phyloP scores from a whole-genome alignment of 2,113 vertebrate genomes.

The Cyprinus carpio region DNA sequence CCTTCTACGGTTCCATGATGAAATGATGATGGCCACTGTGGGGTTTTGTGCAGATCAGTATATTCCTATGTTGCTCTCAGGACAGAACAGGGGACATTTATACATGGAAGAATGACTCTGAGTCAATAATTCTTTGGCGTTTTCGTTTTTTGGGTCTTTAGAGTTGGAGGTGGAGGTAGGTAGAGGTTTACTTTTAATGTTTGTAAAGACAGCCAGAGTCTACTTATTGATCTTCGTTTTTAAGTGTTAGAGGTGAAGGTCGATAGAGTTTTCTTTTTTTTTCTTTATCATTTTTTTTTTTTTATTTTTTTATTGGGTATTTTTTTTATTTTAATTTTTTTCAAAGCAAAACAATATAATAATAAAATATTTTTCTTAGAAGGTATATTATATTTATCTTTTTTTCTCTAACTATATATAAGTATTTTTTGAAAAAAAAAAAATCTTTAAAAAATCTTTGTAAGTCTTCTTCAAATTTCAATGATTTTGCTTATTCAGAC shows the following conservation, averaged over 20 bases:
- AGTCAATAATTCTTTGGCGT: slow-evolving; percentile 2
- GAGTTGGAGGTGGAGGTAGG: background rate
- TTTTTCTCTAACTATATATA: too few relatives aligned
- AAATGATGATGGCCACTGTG: background rate
- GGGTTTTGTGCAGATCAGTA: slow-evolving; percentile 19
- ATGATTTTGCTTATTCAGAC: too few relatives aligned
- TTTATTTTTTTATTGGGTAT: too few relatives aligned
- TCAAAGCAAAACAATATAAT: too few relatives aligned
- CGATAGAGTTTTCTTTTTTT: background rate
- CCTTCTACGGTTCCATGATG: background rate
- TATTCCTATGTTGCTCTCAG: background rate
- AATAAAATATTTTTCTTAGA: too few relatives aligned
- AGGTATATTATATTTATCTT: too few relatives aligned
- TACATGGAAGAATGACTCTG: background rate
- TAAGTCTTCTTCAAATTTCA: too few relatives aligned
- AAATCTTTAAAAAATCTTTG: too few relatives aligned
- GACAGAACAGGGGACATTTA: slow-evolving; percentile 26
- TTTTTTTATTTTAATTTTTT: too few relatives aligned
- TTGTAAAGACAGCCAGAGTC: background rate
- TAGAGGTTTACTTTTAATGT: slow-evolving; percentile 5
- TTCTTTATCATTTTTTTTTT: too few relatives aligned
- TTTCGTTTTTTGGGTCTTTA: slow-evolving; percentile 24
- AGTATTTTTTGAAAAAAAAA: too few relatives aligned
- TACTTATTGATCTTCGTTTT: slow-evolving; percentile 1
- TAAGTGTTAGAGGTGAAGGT: too few relatives aligned